Evolutionary conservation across 2,797 vertebrate species (phyloP), one percentile per base, ranked within the genome.

Genomic region (Podarcis lilfordi): DNA sequence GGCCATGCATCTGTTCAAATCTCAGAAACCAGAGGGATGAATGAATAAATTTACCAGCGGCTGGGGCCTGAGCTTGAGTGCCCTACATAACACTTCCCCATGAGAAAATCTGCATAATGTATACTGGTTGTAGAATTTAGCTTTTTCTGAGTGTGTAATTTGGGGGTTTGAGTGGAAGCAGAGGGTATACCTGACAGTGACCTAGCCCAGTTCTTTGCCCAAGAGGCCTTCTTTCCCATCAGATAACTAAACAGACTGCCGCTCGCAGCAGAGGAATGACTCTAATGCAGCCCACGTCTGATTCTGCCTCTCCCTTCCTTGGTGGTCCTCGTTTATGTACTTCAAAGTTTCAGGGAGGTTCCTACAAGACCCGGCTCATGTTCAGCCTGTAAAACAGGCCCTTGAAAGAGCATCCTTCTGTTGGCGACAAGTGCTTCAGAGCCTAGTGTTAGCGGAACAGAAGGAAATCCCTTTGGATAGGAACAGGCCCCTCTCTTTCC

Each of bases 361-460:
- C 76, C 88, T 89, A 21, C 69, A 8, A 74, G 40, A 82, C 89
- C 84, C 61, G 35, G 40, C 66, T 90, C 43, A 0, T 66, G 72
- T 69, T 80, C 13, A 2, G 61, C 75, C 29, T 50, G 61, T 4
- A 0, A 69, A 91, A 74, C 83, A 55, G 72, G 85, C 84, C 85
- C 92, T 88, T 93, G 89, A 91, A 83, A 72, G 45, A 91, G 90
- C 82, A 64, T 81, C 92, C 71, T 71, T 68, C 89, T 90, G 89
- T 71, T 88, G 77, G 91, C 85, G 50, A 84, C 86, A 61, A 32
- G 79, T 45, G 15, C 23, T 89, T 89, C 89, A 8, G 88, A 45
- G 80, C 83, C 84, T 37, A 27, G 3, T 10, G 0, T 91, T 86
- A 68, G 90, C 91, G 40, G 61, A 81, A 92, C 92, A 93, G 66